phyloP scores from a whole-genome alignment of 2,888 invertebrate species.

The Trisateles emortualis region DNA sequence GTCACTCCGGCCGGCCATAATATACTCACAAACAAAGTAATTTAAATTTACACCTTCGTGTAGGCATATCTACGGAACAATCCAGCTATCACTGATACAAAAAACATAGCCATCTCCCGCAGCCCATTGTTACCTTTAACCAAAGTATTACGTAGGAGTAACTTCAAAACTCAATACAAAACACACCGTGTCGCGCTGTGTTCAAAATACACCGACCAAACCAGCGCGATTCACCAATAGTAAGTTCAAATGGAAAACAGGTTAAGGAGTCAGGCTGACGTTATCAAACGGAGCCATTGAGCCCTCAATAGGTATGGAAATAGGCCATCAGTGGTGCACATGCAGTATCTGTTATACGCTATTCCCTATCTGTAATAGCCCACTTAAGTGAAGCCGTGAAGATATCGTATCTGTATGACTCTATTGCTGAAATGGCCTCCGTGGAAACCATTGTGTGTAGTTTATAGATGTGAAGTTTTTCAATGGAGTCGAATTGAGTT shows the following conservation, averaged over 20 bases:
- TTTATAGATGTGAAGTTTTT: constrained; percentile 46
- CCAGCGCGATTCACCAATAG: constrained; percentile 9
- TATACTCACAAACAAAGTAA: constrained; percentile 36
- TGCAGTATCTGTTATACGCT: constrained; percentile 62
- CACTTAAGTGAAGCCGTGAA: constrained; percentile 58
- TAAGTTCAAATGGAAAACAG: constrained; percentile 45
- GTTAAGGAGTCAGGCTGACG: constrained; percentile 42
- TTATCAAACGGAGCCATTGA: constrained; percentile 56
- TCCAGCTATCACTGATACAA: constrained; percentile 45
- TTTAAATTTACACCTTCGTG: constrained; percentile 44
- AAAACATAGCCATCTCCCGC: constrained; percentile 46
- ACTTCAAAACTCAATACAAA: constrained; percentile 11
- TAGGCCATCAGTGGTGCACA: constrained; percentile 65
- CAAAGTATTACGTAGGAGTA: constrained; percentile 49
- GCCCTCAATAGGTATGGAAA: constrained; percentile 70
- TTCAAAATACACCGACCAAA: constrained; percentile 4
- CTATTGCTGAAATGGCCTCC: constrained; percentile 58
- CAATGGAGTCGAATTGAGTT: constrained; percentile 38
- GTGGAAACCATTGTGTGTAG: constrained; percentile 38
- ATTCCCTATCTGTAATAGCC: constrained; percentile 71
- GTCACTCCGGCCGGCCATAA: constrained; percentile 11
- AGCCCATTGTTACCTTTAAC: constrained; percentile 46
- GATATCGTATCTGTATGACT: constrained; percentile 70
- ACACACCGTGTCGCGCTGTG: constrained; percentile 28
- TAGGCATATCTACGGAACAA: constrained; percentile 40